Percentiles rank a stretch among this genome's conserved stretches.
Conservation (phyloP, 2,888 invertebrate species). For the Chrysolina haemoptera region DNA sequence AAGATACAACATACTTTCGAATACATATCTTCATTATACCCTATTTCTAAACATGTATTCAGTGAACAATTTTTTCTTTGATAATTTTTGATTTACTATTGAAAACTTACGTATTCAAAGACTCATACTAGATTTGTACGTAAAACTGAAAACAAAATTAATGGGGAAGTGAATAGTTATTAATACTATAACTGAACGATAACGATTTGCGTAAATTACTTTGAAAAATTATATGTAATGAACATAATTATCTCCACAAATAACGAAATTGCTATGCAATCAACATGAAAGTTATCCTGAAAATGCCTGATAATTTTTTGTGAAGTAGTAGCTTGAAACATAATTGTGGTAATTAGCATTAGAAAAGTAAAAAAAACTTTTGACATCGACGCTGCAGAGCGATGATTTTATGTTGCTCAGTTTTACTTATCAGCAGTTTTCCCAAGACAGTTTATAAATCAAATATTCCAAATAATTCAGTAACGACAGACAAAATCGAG, state of each 20-base stretch:
- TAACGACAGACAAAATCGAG: too few relatives aligned
- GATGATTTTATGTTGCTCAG: too few relatives aligned
- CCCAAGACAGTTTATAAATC: too few relatives aligned
- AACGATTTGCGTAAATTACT: not conserved
- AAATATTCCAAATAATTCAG: too few relatives aligned
- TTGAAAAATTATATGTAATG: not conserved
- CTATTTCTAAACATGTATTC: too few relatives aligned
- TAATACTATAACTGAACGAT: not conserved
- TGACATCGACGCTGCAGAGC: too few relatives aligned
- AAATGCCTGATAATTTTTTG: conserved; percentile 1
- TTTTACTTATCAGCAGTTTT: too few relatives aligned
- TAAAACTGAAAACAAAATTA: not conserved
- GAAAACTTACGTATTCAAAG: not conserved
- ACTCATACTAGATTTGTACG: not conserved
- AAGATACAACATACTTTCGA: too few relatives aligned
- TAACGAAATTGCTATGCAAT: conserved; percentile 3
- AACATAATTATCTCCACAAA: conserved; percentile 8
- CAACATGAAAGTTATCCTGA: conserved; percentile 2
- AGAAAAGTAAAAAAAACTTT: not conserved
- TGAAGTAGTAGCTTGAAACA: not conserved
- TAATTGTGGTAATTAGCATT: not conserved
- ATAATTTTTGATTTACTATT: not conserved
- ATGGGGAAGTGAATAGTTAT: not conserved
- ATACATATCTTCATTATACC: too few relatives aligned
- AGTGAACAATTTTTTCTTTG: too few relatives aligned